Conservation (phyloP, 2,888 invertebrate genomes). For the Tenthredo notha region DNA sequence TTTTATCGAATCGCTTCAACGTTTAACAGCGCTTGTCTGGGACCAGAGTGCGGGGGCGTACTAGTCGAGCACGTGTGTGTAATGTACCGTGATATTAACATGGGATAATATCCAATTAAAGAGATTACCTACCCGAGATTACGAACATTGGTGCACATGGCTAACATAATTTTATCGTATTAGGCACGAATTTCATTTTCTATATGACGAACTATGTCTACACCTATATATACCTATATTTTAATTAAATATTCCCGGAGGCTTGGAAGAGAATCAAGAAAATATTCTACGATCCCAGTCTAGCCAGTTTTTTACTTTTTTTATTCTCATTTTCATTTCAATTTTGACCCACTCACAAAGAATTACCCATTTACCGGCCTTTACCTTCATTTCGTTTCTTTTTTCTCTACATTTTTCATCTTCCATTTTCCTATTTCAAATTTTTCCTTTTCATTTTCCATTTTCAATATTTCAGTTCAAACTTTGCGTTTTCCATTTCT, state of each 20-base stretch:
- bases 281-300: neutral
- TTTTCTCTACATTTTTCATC: neutral
- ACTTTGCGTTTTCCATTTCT: neutral
- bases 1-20: constrained; percentile 14
- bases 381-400: neutral
- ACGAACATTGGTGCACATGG: neutral
- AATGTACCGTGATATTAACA: constrained; percentile 31
- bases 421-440: neutral
- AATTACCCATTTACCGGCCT: neutral
- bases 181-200: neutral
- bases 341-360: neutral
- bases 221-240: neutral
- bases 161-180: constrained; percentile 7
- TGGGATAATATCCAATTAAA: constrained; percentile 33
- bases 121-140: constrained; percentile 19
- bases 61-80: constrained; percentile 4
- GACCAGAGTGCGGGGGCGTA: neutral
- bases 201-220: neutral
- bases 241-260: neutral
- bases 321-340: neutral
- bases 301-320: neutral
- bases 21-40: neutral
- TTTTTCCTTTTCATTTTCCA: neutral
- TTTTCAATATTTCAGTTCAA: neutral
- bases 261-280: neutral